Percentiles rank a stretch among this genome's conserved stretches.
Conservation (phyloP, 2,113 vertebrate species). For the Ariopsis seemanni region DNA sequence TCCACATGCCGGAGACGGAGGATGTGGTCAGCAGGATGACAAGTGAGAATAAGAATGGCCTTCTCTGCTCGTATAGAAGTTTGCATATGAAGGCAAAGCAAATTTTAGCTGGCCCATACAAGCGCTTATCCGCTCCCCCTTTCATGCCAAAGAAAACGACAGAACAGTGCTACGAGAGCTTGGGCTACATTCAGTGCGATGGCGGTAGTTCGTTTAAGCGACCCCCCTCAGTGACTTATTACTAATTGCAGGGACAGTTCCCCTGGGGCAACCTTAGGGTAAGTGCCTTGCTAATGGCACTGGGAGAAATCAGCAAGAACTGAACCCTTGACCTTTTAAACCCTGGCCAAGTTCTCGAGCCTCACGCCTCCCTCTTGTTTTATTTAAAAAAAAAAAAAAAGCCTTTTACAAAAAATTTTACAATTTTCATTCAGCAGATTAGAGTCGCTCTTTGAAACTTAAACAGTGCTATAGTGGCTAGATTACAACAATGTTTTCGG, state of each 20-base stretch:
- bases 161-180: neutral
- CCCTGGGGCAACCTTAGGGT: constrained; percentile 22
- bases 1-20: constrained; percentile 29
- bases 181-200: neutral
- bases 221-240: constrained; percentile 1
- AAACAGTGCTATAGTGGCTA: neutral
- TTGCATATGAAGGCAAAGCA: neutral
- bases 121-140: neutral
- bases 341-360: constrained; percentile 10
- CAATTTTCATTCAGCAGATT: neutral
- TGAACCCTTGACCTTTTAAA: constrained; percentile 30
- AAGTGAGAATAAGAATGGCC: constrained; percentile 34
- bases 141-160: neutral
- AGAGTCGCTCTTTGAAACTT: neutral
- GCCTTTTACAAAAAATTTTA: neutral
- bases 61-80: constrained; percentile 14
- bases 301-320: constrained; percentile 19
- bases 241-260: constrained; percentile 5
- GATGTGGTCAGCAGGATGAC: constrained; percentile 54
- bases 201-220: neutral
- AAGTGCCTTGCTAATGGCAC: constrained; percentile 29
- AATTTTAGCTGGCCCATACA: neutral
- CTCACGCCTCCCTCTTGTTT: neutral
- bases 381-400: constrained; percentile 36
- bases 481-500: neutral